These are phyloP conservation scores for Anthophora plumipes DNA, from an alignment of 2,888 invertebrate species.

Conservation along the genomic window DNA sequence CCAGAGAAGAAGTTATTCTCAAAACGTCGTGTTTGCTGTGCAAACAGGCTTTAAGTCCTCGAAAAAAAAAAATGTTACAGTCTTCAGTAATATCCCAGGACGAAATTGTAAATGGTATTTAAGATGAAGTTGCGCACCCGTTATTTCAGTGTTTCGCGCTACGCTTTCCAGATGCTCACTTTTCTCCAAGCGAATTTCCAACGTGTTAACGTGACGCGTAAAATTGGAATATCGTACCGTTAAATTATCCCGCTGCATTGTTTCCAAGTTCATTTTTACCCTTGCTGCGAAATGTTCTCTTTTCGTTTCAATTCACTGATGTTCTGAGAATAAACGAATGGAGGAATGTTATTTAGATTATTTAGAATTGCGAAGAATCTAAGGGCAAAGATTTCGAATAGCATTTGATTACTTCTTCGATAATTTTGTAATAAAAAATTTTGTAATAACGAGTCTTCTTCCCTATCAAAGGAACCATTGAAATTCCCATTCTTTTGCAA, in stretches of 20 bases:
- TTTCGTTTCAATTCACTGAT: too few species aligned
- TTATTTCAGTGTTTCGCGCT: background rate
- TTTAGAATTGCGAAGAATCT: too few species aligned
- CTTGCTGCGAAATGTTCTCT: too few species aligned
- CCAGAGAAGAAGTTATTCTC: slow-evolving; percentile 29
- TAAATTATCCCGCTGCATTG: too few species aligned
- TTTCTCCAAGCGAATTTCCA: too few species aligned
- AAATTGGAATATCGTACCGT: too few species aligned
- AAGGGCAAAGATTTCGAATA: too few species aligned
- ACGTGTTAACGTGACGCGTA: background rate
- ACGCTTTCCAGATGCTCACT: background rate
- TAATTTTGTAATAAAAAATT: too few species aligned
- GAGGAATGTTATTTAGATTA: too few species aligned
- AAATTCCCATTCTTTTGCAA: background rate
- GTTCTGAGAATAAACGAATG: too few species aligned
- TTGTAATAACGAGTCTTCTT: background rate
- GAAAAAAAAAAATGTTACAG: slow-evolving; percentile 27
- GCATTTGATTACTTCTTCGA: too few species aligned
- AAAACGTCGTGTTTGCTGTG: slow-evolving; percentile 18
- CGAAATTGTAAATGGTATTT: slow-evolving; percentile 6
- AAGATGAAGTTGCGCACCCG: background rate
- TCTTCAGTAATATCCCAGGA: background rate
- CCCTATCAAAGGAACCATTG: background rate
- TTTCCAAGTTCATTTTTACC: too few species aligned
- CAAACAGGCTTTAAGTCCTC: slow-evolving; percentile 15